Evolutionary conservation across 2,888 invertebrate species (phyloP).

Genomic region (Rotaria sp.): DNA sequence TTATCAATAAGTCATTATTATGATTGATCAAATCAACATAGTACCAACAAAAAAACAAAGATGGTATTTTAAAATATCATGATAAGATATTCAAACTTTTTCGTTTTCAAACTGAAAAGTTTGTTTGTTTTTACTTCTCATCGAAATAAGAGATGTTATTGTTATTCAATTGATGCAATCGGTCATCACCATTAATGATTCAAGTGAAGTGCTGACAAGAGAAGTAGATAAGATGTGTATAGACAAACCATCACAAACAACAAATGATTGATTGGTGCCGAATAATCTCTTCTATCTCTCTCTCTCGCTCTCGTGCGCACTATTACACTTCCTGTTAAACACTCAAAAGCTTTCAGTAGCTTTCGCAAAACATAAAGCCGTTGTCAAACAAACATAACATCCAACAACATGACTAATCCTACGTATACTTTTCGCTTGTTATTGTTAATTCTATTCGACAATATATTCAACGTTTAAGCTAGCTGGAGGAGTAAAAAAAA

Average conservation of each 20-base stretch:
- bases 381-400: slow-evolving; percentile 9
- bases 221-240: background rate
- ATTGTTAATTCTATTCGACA: background rate
- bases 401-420: background rate
- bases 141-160: background rate
- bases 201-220: background rate
- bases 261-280: background rate
- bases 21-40: background rate
- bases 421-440: background rate
- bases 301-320: background rate
- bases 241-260: background rate
- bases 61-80: too few relatives aligned
- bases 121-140: background rate
- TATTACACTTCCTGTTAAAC: background rate
- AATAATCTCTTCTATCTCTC: background rate
- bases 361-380: background rate
- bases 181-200: background rate
- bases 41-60: background rate
- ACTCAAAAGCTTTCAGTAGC: background rate
- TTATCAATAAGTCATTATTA: background rate
- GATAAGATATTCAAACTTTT: background rate
- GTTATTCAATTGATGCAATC: background rate
- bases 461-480: background rate
- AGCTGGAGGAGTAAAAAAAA: background rate
- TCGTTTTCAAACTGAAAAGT: too few relatives aligned